Evolutionary conservation across 2,888 invertebrate genomes (phyloP).

Genomic region (Hirtodrosophila cameraria): DNA sequence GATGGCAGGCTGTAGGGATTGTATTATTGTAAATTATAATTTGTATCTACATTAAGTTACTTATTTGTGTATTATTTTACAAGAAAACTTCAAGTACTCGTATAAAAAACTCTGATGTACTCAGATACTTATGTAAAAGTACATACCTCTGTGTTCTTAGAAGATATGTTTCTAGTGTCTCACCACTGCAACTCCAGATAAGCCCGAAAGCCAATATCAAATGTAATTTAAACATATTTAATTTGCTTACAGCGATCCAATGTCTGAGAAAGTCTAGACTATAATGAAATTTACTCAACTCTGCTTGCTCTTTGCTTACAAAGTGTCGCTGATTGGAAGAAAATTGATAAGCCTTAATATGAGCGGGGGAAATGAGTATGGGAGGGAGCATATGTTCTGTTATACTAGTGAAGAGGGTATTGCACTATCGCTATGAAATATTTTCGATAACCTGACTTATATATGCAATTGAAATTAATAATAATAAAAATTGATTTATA

Average conservation of each 20-base stretch:
- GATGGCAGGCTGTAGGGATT: constrained; percentile 84
- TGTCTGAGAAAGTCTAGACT: constrained; percentile 4
- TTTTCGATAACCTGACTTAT: no score
- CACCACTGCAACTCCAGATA: constrained; percentile 5
- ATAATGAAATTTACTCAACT: constrained; percentile 21
- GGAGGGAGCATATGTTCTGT: constrained; percentile 1
- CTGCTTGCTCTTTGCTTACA: background rate
- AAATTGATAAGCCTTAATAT: constrained; percentile 28
- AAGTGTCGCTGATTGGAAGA: constrained; percentile 9
- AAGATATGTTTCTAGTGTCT: constrained; percentile 35
- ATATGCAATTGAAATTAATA: background rate
- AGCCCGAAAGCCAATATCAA: constrained; percentile 10
- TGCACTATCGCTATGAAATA: no score
- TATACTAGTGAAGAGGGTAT: no score
- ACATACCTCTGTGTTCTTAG: constrained; percentile 56
- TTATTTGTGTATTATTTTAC: no score
- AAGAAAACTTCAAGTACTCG: no score
- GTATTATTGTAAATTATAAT: no score
- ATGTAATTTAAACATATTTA: constrained; percentile 40
- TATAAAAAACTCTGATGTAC: no score
- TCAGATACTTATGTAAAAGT: background rate
- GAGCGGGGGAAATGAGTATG: background rate
- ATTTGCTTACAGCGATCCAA: constrained; percentile 10
- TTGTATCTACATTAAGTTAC: no score
- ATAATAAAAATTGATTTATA: background rate